These are phyloP conservation scores for Alouatta palliata DNA, from an alignment of 2,113 vertebrate species.

Conservation along the genomic window DNA sequence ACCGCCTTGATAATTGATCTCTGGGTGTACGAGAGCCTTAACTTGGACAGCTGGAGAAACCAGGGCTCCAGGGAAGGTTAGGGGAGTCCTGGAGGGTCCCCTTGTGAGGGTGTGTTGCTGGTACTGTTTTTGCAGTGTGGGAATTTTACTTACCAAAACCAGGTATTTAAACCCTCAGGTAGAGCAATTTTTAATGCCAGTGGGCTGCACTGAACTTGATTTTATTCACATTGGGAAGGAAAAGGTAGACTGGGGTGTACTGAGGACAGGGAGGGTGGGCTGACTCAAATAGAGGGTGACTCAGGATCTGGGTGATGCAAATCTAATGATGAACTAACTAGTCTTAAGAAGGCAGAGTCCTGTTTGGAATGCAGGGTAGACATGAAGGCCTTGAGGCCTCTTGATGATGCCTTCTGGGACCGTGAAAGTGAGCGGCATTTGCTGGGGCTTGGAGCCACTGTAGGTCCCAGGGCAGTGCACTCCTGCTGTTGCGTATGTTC, in stretches of 20 bases:
- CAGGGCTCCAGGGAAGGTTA: neutral
- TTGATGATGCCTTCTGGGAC: neutral
- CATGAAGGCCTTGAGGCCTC: no score
- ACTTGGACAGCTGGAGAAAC: neutral
- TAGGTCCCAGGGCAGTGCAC: accelerated
- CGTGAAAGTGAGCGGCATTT: neutral
- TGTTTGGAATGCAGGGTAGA: neutral
- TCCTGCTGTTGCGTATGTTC: accelerated
- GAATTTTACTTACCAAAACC: neutral
- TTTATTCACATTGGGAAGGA: neutral
- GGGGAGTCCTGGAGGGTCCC: neutral
- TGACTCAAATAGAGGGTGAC: neutral
- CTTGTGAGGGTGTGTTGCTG: no score
- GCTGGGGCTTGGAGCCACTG: accelerated
- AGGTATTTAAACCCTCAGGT: neutral
- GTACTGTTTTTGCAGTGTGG: neutral
- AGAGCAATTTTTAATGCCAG: neutral
- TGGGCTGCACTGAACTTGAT: neutral
- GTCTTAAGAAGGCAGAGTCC: neutral
- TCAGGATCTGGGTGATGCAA: neutral
- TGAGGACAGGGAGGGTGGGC: neutral
- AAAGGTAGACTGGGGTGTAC: neutral
- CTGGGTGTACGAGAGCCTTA: neutral
- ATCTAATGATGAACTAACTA: neutral
- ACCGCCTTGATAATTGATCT: neutral